Percentiles rank a stretch among this genome's conserved stretches.
Conservation (phyloP, 2,888 invertebrate genomes). For the Drosophila colorata region DNA sequence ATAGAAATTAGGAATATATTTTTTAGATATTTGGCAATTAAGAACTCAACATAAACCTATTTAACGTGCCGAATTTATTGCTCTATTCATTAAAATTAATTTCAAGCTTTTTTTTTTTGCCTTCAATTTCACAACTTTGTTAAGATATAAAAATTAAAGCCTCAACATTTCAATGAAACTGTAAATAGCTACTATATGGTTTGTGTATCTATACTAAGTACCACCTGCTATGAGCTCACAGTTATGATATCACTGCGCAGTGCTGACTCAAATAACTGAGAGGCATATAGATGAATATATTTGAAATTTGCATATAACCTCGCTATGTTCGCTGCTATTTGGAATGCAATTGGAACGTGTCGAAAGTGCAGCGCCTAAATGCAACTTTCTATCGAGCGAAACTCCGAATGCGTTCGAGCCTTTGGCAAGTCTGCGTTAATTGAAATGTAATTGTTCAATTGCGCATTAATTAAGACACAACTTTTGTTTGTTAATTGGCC, state of each 20-base stretch:
- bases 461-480: constrained; percentile 52
- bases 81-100: constrained; percentile 11
- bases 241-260: constrained; percentile 57
- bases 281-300: neutral
- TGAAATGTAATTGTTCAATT: constrained; percentile 70
- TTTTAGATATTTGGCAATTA: constrained; percentile 18
- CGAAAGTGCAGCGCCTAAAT: constrained; percentile 42
- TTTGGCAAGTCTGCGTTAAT: constrained; percentile 48
- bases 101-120: neutral
- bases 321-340: constrained; percentile 30
- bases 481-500: constrained; percentile 59
- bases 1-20: neutral
- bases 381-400: constrained; percentile 30
- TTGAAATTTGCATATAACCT: constrained; percentile 63
- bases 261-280: constrained; percentile 36
- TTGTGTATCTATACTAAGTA: constrained; percentile 4
- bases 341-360: constrained; percentile 48
- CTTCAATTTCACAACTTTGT: constrained; percentile 15
- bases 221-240: constrained; percentile 49
- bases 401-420: constrained; percentile 6
- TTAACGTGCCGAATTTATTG: constrained; percentile 17
- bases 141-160: neutral
- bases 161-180: neutral
- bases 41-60: constrained; percentile 7
- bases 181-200: constrained; percentile 1